Percentiles rank a stretch among this genome's conserved stretches.
Evolutionary conservation across 2,797 vertebrate species (phyloP).

Genomic region (Aplochiton taeniatus): DNA sequence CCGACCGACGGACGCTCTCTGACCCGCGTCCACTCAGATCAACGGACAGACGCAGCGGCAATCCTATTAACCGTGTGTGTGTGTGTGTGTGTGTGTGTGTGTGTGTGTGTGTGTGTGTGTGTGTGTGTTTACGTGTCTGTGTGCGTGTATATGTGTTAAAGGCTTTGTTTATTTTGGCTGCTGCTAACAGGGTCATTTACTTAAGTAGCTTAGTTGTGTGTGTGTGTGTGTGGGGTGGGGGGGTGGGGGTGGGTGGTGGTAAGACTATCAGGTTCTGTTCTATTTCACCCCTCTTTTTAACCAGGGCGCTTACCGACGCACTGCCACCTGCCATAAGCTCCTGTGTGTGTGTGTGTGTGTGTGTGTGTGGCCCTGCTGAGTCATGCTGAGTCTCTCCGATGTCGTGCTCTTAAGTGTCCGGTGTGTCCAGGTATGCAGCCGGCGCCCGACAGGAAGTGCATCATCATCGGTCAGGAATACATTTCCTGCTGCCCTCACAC

Average conservation of each 20-base stretch:
- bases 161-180: conserved; percentile 9
- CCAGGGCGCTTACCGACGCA: no score
- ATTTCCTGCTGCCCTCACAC: conserved; percentile 61
- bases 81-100: conserved; percentile 20
- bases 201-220: conserved; percentile 13
- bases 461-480: conserved; percentile 70
- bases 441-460: conserved; percentile 61
- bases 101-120: neutral
- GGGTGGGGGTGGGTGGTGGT: no score
- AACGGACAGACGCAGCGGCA: no score
- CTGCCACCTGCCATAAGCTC: no score
- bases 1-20: no score
- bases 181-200: neutral
- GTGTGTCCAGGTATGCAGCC: conserved; percentile 65
- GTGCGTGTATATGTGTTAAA: conserved; percentile 4
- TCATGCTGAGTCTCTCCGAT: conserved; percentile 67
- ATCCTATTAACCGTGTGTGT: conserved; percentile 14
- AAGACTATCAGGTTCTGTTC: no score
- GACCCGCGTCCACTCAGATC: no score
- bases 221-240: conserved; percentile 27
- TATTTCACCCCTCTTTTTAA: no score
- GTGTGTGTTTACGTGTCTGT: no score
- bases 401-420: conserved; percentile 61
- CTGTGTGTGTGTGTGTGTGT: conserved; percentile 22
- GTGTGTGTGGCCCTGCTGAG: conserved; percentile 40